Evolutionary conservation across 2,797 vertebrate species (phyloP).

Genomic region (Spizella passerina): DNA sequence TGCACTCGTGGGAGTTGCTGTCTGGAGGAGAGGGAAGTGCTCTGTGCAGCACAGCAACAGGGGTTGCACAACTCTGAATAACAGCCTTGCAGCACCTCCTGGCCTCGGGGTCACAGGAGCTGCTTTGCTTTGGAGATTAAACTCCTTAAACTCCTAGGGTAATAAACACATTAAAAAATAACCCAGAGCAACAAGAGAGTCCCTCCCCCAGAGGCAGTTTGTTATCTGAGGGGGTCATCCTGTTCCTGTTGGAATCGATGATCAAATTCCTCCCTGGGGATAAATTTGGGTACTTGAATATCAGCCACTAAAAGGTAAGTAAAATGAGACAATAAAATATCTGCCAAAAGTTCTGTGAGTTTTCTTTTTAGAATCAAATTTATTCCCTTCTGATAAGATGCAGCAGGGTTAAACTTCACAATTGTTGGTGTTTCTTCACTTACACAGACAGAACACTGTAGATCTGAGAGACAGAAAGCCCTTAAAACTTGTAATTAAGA

Average conservation of each 20-base stretch:
- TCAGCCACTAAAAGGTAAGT: neutral
- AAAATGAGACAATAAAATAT: neutral
- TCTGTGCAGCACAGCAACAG: neutral
- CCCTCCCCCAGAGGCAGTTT: neutral
- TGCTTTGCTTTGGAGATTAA: constrained; percentile 21
- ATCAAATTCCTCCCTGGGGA: neutral
- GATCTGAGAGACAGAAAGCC: neutral
- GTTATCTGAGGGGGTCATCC: neutral
- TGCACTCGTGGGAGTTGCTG: neutral
- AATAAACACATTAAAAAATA: neutral
- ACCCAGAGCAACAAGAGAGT: neutral
- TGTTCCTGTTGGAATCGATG: neutral
- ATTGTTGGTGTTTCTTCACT: neutral
- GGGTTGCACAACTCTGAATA: neutral
- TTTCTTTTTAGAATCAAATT: neutral
- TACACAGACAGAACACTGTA: neutral
- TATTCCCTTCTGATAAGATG: neutral
- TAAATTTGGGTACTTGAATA: neutral
- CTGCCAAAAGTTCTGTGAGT: neutral
- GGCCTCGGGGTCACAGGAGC: neutral
- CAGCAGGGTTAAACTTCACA: neutral
- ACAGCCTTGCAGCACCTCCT: neutral
- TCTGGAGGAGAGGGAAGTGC: neutral
- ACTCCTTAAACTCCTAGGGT: neutral
- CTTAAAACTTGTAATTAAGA: neutral